Percentiles rank a stretch among this genome's conserved stretches.
Evolutionary conservation across 2,113 vertebrate species (phyloP).

Genomic region (Thermophis baileyi): DNA sequence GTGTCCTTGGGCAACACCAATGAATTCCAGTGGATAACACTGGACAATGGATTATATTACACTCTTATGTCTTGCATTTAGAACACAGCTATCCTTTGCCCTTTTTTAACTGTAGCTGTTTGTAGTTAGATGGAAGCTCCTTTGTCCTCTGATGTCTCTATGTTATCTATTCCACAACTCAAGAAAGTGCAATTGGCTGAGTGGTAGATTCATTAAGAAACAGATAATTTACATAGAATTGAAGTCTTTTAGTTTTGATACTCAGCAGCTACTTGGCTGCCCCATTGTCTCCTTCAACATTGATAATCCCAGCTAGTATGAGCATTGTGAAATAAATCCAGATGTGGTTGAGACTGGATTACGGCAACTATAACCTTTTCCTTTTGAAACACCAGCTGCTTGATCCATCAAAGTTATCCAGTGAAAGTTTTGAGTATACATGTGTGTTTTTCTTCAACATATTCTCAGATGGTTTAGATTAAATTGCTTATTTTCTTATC

Average conservation of each 20-base stretch:
- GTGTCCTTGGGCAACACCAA: neutral
- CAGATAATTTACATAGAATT: constrained; percentile 6
- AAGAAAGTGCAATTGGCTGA: neutral
- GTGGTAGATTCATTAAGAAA: neutral
- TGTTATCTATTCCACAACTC: neutral
- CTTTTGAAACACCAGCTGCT: constrained; percentile 33
- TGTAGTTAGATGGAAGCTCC: neutral
- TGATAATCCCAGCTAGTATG: constrained; percentile 45
- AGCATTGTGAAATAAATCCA: constrained; percentile 52
- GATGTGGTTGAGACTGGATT: constrained; percentile 55
- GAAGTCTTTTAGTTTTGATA: constrained; percentile 3
- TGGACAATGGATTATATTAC: neutral
- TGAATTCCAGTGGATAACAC: neutral
- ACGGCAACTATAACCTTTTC: constrained; percentile 29
- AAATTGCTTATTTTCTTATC: constrained; percentile 49
- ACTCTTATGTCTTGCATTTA: neutral
- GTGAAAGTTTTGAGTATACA: neutral
- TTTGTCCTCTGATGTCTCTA: neutral
- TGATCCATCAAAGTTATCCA: constrained; percentile 43
- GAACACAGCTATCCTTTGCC: neutral
- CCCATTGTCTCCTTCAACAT: constrained; percentile 24
- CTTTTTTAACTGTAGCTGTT: neutral
- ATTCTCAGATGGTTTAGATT: constrained; percentile 48
- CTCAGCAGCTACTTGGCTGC: constrained; percentile 33
- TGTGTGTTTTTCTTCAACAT: constrained; percentile 2